Evolutionary conservation across 2,888 invertebrate species (phyloP).

Genomic region (Amphipyra tragopoginis): DNA sequence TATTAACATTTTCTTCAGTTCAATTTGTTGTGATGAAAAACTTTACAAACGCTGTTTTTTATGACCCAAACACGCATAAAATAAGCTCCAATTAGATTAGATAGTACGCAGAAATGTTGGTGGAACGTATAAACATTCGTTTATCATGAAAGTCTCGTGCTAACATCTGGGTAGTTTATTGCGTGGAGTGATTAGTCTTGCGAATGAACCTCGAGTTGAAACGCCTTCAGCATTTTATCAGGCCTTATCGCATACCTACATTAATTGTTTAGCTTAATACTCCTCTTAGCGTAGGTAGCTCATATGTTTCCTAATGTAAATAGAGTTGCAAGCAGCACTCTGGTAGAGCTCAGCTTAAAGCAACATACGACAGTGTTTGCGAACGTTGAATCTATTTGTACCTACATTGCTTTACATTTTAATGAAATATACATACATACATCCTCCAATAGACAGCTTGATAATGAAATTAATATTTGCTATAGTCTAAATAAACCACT

Average conservation of each 20-base stretch:
- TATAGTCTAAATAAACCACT: constrained; percentile 15
- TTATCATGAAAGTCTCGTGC: constrained; percentile 30
- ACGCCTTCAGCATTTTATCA: constrained; percentile 10
- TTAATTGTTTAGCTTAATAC: constrained; percentile 1
- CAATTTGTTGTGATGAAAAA: constrained; percentile 3
- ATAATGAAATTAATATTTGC: constrained; percentile 32
- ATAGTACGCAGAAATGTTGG: constrained; percentile 15
- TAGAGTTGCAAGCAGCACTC: constrained; percentile 1
- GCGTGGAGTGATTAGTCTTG: constrained; percentile 25
- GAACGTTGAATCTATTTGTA: not conserved
- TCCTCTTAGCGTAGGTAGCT: constrained; percentile 2
- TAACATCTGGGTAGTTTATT: constrained; percentile 34
- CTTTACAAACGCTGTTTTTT: constrained; percentile 9
- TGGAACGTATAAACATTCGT: constrained; percentile 23
- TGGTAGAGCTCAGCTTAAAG: constrained; percentile 4
- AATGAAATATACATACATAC: constrained; percentile 4
- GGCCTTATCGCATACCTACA: constrained; percentile 10
- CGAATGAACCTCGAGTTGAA: constrained; percentile 9
- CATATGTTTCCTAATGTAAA: constrained; percentile 2
- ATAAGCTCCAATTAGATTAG: constrained; percentile 26
- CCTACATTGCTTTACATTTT: constrained; percentile 3
- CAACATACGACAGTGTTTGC: constrained; percentile 2
- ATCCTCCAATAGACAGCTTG: constrained; percentile 1
- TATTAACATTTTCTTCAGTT: not conserved
- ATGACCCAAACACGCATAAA: constrained; percentile 16